These are phyloP conservation scores for Manis crassicaudata DNA, from an alignment of 2,797 vertebrate species.

Conservation along the genomic window DNA sequence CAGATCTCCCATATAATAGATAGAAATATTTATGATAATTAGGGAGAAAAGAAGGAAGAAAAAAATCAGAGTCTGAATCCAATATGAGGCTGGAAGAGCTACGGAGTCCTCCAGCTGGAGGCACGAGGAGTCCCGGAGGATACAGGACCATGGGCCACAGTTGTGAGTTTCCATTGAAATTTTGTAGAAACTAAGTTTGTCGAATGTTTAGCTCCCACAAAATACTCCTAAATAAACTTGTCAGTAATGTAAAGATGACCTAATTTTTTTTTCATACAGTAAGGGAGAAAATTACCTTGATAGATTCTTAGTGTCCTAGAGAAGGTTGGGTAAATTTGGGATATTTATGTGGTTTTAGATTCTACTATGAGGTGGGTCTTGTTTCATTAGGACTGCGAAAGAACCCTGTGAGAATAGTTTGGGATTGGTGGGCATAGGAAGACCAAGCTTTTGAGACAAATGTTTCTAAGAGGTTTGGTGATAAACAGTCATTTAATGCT, in stretches of 20 bases:
- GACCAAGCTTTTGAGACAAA: background rate
- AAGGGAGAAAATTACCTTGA: background rate
- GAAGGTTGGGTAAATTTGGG: background rate
- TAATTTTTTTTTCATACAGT: background rate
- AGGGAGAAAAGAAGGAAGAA: background rate
- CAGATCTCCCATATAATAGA: background rate
- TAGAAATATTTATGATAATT: background rate
- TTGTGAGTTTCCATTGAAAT: background rate
- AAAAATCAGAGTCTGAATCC: background rate
- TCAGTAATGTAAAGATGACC: background rate
- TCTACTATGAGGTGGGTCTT: background rate
- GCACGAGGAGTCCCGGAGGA: background rate
- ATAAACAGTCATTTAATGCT: background rate
- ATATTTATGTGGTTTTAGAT: background rate
- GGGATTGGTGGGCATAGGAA: background rate
- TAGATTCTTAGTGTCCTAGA: background rate
- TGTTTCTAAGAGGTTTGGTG: background rate
- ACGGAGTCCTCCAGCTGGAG: background rate
- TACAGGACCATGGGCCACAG: background rate
- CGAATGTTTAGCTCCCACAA: background rate
- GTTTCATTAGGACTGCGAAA: background rate
- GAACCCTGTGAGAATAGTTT: background rate
- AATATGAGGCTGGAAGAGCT: background rate
- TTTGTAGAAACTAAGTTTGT: background rate
- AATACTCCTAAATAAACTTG: background rate